Evolutionary conservation across 2,113 vertebrate species (phyloP), one percentile per base, ranked within the genome.

Genomic region (Oceanites oceanicus): DNA sequence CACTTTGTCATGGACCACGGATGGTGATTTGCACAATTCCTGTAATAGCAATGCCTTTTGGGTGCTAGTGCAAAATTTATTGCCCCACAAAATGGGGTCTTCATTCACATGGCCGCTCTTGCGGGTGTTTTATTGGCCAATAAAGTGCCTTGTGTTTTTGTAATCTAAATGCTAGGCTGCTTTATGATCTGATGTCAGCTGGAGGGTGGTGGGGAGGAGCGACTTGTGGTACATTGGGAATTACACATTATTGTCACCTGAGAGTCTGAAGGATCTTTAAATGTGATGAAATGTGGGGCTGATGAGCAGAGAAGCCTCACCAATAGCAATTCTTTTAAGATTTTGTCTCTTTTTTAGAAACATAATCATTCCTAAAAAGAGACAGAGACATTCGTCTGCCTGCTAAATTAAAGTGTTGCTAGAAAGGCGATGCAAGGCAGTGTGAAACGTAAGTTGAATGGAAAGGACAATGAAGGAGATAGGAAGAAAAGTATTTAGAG

Each of bases 141-240:
- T 94, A 94, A 97, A 94, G 74, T 4, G 38, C 80, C 84, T 53
- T n/a, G 84, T 96, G 89, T 93, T 96, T 97, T 96, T 94, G 91
- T 95, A 90, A 92, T 94, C 87, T 79, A 73, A 61, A 70, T 94
- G 74, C 84, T 86, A 26, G 12, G 53, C 81, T 96, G 87, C 71
- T 97, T 96, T 97, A 96, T 86, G 94, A 52, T n/a, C 81, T 89
- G 84, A 4, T 93, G 84, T 70, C 77, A 85, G 66, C 77, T n/a
- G 77, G 49, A 86, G 71, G 62, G 71, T 79, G 89, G 73, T 71
- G 74, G 50, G 80, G 84, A 89, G 81, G 63, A 83, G 47, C 0
- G 1, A 42, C 80, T 85, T 23, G 58, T 56, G 44, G 76, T 52
- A 61, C 4, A 2, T 30, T 80, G 88, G 68, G 81, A 88, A 74